Evolutionary conservation across 2,888 invertebrate genomes (phyloP), one percentile per base, ranked within the genome.

Genomic region (Amblyjoppa fuscipennis): DNA sequence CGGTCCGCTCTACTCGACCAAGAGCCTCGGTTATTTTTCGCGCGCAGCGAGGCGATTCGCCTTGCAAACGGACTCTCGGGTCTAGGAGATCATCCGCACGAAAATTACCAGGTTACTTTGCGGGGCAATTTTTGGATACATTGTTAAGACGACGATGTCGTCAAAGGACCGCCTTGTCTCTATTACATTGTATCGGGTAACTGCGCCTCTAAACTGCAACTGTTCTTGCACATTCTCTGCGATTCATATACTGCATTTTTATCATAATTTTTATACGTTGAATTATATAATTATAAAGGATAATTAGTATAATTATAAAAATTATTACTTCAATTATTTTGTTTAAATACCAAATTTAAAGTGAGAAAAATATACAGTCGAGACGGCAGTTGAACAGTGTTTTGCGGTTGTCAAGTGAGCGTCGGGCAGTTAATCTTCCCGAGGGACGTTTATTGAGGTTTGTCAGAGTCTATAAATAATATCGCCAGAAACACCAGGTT

Each of bases 21-120:
- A 51, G 77, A 79, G 71, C n/a, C 61, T 80, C 53, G 71, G 73
- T 75, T 73, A 68, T 81, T 82, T 81, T 84, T 78, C 84, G 78
- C 79, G 66, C 75, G 51, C 68, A 16, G 41, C 38, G 20, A 56
- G 31, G 81, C 81, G 68, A 77, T 77, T 81, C 73, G 59, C 69
- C 66, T 75, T 68, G 31, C 61, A 34, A 64, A 64, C n/a, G 31
- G 61, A 49, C 49, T 4, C 25, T 9, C 25, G 13, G 16, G 59
- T 73, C 38, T 61, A 45, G n/a, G 41, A 25, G 16, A 64, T 7
- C 45, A 16, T 53, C 31, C 0, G 61, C 6, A 34, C 31, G 34
- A n/a, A 64, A 64, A 34, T 64, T 31, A 64, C 61, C 13, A 34
- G 34, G 16, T 28, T 64, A 1, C 34, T n/a, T 16, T 16, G 34